These are phyloP conservation scores for Phalacrocorax carbo DNA, from an alignment of 2,113 vertebrate genomes.

Conservation along the genomic window DNA sequence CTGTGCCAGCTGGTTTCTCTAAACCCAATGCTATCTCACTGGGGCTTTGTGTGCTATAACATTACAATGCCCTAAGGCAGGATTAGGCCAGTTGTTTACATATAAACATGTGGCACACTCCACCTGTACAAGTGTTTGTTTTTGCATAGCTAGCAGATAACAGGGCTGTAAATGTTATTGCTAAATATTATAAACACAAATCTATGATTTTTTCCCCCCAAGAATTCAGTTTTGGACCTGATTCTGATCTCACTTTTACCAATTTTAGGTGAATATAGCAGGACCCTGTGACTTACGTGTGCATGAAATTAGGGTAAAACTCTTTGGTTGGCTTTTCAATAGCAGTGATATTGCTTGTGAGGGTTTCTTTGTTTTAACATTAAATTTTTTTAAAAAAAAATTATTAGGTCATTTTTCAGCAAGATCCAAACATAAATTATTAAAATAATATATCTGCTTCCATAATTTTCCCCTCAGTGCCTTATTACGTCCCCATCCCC, in stretches of 20 bases:
- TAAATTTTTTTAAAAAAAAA: background rate
- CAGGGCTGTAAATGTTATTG: slow-evolving; percentile 69
- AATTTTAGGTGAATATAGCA: background rate
- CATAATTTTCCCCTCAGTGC: background rate
- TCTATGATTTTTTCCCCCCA: background rate
- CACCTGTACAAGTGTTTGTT: slow-evolving; percentile 62
- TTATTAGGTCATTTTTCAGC: background rate
- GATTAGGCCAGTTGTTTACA: slow-evolving; percentile 70
- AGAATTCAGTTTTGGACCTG: background rate
- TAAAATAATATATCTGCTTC: background rate
- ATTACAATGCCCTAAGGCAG: slow-evolving; percentile 63
- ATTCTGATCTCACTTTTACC: slow-evolving; percentile 1
- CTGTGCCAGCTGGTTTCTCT: background rate
- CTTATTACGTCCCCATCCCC: background rate
- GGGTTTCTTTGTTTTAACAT: background rate
- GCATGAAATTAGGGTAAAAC: background rate
- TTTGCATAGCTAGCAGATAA: slow-evolving; percentile 67
- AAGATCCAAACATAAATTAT: background rate
- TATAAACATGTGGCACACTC: slow-evolving; percentile 79
- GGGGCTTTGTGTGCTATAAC: slow-evolving; percentile 7
- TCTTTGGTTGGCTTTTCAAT: background rate
- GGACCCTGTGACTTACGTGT: background rate
- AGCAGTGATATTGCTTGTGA: background rate
- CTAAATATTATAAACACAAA: slow-evolving; percentile 53
- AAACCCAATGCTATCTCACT: background rate